Evolutionary conservation across 1,140 invertebrate genomes (phyloP).

Genomic region (Pomacea maculata): DNA sequence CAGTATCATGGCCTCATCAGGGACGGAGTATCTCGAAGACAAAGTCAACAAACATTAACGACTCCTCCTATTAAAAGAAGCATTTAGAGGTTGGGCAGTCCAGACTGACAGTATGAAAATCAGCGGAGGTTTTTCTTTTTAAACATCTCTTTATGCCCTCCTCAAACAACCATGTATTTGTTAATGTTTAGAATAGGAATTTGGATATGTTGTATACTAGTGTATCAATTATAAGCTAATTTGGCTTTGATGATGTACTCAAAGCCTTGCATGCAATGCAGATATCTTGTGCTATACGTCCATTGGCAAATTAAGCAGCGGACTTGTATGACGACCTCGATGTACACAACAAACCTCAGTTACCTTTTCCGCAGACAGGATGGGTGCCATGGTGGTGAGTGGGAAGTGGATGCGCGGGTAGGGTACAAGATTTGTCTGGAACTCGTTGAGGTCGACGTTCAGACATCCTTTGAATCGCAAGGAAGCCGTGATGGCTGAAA

Average conservation of each 20-base stretch:
- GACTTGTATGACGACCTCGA: slow-evolving; percentile 67
- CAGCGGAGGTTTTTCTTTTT: no score
- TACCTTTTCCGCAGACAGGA: slow-evolving; percentile 43
- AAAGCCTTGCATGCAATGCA: neutral
- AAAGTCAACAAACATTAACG: no score
- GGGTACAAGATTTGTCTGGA: slow-evolving; percentile 75
- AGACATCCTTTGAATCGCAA: slow-evolving; percentile 78
- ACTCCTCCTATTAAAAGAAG: no score
- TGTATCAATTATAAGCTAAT: neutral
- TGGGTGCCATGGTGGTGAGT: slow-evolving; percentile 57
- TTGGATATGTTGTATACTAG: no score
- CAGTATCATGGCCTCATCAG: no score
- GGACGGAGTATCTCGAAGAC: no score
- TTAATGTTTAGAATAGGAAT: no score
- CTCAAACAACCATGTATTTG: no score
- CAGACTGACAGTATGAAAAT: no score
- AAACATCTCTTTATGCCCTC: no score
- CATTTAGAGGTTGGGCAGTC: no score
- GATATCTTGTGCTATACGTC: neutral
- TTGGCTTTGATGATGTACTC: neutral
- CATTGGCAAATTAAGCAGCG: neutral
- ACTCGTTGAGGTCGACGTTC: slow-evolving; percentile 78
- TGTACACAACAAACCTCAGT: slow-evolving; percentile 23
- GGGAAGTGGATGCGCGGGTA: slow-evolving; percentile 65
- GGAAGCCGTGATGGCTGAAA: slow-evolving; percentile 71